Base-by-base conservation (phyloP, 1,140 invertebrate genomes). In the Polypedilum vanderplanki region DNA sequence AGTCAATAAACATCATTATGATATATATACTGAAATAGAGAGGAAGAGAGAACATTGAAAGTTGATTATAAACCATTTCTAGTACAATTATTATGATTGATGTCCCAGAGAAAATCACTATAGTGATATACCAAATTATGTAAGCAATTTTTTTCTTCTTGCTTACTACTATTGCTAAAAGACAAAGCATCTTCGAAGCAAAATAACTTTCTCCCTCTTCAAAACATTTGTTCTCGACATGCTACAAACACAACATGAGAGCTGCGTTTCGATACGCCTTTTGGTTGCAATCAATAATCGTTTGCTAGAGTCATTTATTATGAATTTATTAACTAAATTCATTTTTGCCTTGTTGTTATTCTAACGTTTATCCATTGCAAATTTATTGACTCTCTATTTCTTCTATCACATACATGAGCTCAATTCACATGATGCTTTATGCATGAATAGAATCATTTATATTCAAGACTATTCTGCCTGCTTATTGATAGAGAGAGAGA, bases 291-390 rank as follows among this genome's bases (percentile, higher is more conserved):
- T 57, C 65, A 70, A 70, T 70, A 18, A 70, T 57, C 46, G 65
- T 22, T 70, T 70, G 17, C 15, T 20, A 70, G 17, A 70, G 65
- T 70, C 65, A 70, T 70, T 70, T 70, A 70, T 70, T 70, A 70
- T 17, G 18, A 70, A 70, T 70, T 70, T 70, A 70, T 70, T 70
- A 70, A 70, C 65, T 70, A 70, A 70, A 70, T 70, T 70, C 65
- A 70, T 18, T 70, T 70, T 57, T 57, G 46, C 46, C 46, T 57
- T 57, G 46, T 57, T 57, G 46, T 57, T 57, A 57, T 57, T 57
- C 46, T 57, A 57, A 57, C 46, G 46, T 57, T n/a, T 57, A 57
- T 57, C 65, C 18, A 70, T 70, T 70, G 65, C 65, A 70, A 70
- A 70, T 70, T 70, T 70, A 70, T 70, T 70, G 65, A 70, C 65